Evolutionary conservation across 2,797 vertebrate species (phyloP).

Genomic region (Amazona ochrocephala): DNA sequence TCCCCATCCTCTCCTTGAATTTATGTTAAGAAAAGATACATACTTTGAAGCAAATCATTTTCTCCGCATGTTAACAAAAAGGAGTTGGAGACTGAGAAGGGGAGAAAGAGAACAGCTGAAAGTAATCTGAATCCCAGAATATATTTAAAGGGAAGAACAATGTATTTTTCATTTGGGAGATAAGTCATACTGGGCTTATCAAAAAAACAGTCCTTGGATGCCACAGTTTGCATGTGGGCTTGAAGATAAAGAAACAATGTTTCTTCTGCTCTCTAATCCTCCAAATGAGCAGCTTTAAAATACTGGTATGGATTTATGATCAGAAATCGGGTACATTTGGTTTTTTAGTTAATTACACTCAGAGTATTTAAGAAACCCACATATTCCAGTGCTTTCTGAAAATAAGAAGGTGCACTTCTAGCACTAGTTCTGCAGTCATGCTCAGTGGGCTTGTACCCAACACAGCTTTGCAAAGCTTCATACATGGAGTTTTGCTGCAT

Average conservation of each 20-base stretch:
- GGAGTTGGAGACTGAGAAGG: background rate
- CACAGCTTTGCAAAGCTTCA: background rate
- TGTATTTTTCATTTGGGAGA: conserved; percentile 26
- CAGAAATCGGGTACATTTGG: conserved; percentile 6
- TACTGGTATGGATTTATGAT: background rate
- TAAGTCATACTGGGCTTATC: conserved; percentile 63
- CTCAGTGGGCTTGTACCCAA: background rate
- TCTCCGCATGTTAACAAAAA: conserved; percentile 39
- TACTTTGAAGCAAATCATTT: conserved; percentile 51
- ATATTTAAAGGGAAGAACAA: conserved; percentile 48
- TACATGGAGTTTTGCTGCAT: background rate
- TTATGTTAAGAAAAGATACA: conserved; percentile 59
- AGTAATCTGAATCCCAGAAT: background rate
- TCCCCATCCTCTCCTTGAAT: conserved; percentile 25
- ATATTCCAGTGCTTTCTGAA: background rate
- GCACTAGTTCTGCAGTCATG: background rate
- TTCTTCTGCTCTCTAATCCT: conserved; percentile 2
- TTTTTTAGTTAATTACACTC: background rate
- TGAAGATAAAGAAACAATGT: conserved; percentile 55
- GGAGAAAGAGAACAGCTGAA: background rate
- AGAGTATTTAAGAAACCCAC: background rate
- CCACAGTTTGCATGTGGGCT: conserved; percentile 39
- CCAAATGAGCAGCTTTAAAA: conserved; percentile 32
- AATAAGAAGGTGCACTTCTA: background rate
- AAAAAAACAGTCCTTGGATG: conserved; percentile 14